A percentile compares a stretch with the other conserved stretches of the same genome.
These are phyloP conservation scores for Notarius lentiginosus DNA, from an alignment of 2,113 vertebrate genomes.

Conservation along the genomic window DNA sequence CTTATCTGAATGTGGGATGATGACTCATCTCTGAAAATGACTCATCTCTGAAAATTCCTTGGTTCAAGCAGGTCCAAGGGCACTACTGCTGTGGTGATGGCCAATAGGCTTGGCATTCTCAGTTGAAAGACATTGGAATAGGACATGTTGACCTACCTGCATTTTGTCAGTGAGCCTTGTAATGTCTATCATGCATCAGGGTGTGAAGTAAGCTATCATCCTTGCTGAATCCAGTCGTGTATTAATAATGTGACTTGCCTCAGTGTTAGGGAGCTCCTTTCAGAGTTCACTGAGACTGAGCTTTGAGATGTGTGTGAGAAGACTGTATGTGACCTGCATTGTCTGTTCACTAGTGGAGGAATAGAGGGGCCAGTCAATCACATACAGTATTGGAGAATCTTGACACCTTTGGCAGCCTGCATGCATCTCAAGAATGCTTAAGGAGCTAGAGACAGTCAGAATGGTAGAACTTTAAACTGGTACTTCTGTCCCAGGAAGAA, in stretches of 20 bases:
- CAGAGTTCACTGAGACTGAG: not conserved
- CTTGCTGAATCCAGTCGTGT: not conserved
- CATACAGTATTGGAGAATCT: not conserved
- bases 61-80: not conserved
- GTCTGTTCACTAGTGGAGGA: not conserved
- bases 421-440: not conserved
- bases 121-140: not conserved
- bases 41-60: not conserved
- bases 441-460: not conserved
- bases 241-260: not conserved
- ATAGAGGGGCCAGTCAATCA: not conserved
- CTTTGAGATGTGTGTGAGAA: not conserved
- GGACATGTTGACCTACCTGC: not conserved
- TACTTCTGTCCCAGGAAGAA: not conserved
- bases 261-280: not conserved
- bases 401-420: not conserved
- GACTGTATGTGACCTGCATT: not conserved
- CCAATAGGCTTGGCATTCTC: not conserved
- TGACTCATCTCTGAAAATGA: not conserved
- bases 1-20: not conserved
- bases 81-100: not conserved
- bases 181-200: not conserved
- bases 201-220: not conserved
- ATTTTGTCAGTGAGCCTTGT: not conserved
- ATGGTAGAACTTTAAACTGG: not conserved